phyloP scores from a whole-genome alignment of 2,113 vertebrate species.

The Clarias macrocephalus region DNA sequence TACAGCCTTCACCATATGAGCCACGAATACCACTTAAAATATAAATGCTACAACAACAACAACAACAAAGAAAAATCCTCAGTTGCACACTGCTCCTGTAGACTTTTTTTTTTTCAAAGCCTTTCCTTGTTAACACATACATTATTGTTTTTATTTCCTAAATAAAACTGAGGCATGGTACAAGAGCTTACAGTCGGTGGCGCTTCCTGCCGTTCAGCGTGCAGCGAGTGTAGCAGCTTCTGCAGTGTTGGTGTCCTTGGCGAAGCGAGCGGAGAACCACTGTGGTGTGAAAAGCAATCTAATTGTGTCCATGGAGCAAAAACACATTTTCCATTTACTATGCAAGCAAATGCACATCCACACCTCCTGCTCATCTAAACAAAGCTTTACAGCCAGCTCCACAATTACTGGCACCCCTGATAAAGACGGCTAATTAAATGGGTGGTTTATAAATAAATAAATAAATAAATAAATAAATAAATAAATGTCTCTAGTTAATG shows the following conservation, averaged over 20 bases:
- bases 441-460: no score
- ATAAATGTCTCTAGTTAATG: not conserved
- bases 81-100: not conserved
- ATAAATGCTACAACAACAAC: not conserved
- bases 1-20: no score
- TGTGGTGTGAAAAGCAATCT: slow-evolving; percentile 28
- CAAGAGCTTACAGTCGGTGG: not conserved
- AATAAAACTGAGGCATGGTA: not conserved
- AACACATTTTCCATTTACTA: slow-evolving; percentile 5
- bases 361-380: not conserved
- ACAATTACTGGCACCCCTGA: not conserved
- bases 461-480: no score
- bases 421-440: not conserved
- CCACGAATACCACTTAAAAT: not conserved
- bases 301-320: slow-evolving; percentile 14
- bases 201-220: not conserved
- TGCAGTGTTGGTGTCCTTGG: slow-evolving; percentile 1
- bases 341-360: slow-evolving; percentile 5
- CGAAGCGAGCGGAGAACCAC: not conserved
- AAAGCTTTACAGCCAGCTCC: not conserved
- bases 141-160: not conserved
- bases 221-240: not conserved
- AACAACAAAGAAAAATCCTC: no score
- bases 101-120: not conserved
- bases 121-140: not conserved